These are phyloP conservation scores for Acipenser oxyrinchus DNA, from an alignment of 2,797 vertebrate genomes.

Conservation along the genomic window DNA sequence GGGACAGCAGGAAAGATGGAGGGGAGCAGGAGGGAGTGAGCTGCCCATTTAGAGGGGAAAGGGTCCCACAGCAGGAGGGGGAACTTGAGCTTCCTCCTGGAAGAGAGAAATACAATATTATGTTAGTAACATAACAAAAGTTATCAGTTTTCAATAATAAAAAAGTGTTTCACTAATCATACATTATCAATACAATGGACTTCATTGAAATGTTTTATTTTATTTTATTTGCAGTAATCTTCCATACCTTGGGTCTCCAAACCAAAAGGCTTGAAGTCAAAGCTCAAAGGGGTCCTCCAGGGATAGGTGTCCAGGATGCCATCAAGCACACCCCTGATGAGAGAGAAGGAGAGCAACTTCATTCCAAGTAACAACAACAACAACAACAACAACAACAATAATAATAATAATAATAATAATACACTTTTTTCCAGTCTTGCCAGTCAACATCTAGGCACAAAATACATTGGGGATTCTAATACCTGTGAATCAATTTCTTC, in stretches of 20 bases:
- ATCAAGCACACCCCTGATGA: slow-evolving; percentile 72
- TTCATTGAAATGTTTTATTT: no score
- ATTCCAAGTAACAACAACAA: no score
- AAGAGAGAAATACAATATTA: background rate
- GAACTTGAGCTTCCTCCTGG: slow-evolving; percentile 63
- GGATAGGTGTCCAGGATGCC: slow-evolving; percentile 79
- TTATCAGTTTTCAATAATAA: no score
- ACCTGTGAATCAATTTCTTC: no score
- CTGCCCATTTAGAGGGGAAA: slow-evolving; percentile 62
- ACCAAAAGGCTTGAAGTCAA: slow-evolving; percentile 77
- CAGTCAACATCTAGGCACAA: no score
- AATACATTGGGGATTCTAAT: no score
- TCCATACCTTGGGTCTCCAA: slow-evolving; percentile 68
- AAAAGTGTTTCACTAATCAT: no score
- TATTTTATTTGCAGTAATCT: background rate
- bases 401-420: background rate
- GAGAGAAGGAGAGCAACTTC: background rate
- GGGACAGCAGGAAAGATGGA: slow-evolving; percentile 42
- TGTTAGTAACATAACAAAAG: no score
- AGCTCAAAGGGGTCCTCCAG: slow-evolving; percentile 69
- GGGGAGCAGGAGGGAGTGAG: slow-evolving; percentile 67
- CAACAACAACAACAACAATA: no score
- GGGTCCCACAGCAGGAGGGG: slow-evolving; percentile 43
- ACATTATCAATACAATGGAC: no score
- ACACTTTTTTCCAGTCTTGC: no score